Conservation (phyloP, 2,797 vertebrate species). For the Vireo griseus region DNA sequence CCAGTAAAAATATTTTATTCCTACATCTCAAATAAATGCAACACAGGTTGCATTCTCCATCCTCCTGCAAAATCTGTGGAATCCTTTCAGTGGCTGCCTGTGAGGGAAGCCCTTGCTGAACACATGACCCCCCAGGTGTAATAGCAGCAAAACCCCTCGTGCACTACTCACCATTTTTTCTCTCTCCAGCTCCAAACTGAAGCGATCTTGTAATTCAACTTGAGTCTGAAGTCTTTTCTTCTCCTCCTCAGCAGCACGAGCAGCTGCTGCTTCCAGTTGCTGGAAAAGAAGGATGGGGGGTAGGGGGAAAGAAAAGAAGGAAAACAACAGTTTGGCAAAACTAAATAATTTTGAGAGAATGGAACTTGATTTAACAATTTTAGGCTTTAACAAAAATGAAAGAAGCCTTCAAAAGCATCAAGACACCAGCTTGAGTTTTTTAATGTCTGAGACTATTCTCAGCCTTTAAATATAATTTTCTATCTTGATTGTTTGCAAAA, state of each 20-base stretch:
- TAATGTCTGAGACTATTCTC: not conserved
- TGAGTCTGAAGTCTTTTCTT: constrained; percentile 88
- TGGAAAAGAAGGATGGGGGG: constrained; percentile 33
- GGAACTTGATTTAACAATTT: not conserved
- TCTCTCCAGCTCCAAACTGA: constrained; percentile 88
- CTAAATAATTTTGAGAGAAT: not conserved
- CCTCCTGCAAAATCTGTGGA: not conserved
- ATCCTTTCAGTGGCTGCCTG: not conserved
- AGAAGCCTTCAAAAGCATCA: not conserved
- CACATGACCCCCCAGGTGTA: accelerated
- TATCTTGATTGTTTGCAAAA: not conserved
- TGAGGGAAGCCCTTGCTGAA: not conserved
- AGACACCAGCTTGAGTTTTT: not conserved
- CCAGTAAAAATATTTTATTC: not conserved
- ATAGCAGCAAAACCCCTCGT: accelerated
- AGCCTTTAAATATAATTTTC: not conserved
- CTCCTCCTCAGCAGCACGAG: constrained; percentile 87
- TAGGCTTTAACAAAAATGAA: not conserved
- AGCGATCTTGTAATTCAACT: constrained; percentile 88
- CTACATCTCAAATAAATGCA: not conserved
- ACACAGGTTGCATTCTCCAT: accelerated
- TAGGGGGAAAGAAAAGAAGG: not conserved
- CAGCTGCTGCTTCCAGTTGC: constrained; percentile 91
- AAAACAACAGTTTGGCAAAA: not conserved
- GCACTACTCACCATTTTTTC: constrained; percentile 84